Percentiles rank a stretch among this genome's conserved stretches.
phyloP scores from a whole-genome alignment of 2,797 vertebrate genomes.

The Microcaecilia unicolor region DNA sequence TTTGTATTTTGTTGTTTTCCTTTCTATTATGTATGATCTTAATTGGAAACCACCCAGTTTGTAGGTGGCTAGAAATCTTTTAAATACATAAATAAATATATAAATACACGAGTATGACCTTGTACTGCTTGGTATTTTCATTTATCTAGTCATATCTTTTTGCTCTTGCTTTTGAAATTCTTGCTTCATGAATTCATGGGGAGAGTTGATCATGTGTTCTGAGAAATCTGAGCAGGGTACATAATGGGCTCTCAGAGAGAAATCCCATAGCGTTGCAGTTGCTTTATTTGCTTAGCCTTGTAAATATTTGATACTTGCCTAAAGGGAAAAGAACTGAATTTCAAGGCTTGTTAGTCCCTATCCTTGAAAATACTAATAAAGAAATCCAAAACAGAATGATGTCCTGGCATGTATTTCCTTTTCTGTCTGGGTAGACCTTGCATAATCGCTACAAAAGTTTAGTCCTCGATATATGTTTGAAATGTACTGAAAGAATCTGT shows the following conservation, averaged over 20 bases:
- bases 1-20: no score
- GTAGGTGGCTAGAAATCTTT: no score
- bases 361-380: constrained; percentile 8
- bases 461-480: constrained; percentile 14
- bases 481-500: constrained; percentile 17
- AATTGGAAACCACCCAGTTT: no score
- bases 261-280: constrained; percentile 6
- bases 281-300: constrained; percentile 13
- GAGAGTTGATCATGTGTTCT: constrained; percentile 9
- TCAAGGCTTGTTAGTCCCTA: background rate
- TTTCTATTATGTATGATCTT: no score
- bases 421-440: constrained; percentile 2
- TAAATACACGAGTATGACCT: constrained; percentile 7
- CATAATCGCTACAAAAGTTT: constrained; percentile 15
- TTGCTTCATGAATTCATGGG: background rate
- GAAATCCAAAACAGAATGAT: constrained; percentile 6
- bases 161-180: constrained; percentile 14
- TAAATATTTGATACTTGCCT: constrained; percentile 25
- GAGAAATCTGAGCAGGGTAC: constrained; percentile 13
- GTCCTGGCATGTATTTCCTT: constrained; percentile 9
- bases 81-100: no score
- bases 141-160: constrained; percentile 12
- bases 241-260: background rate
- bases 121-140: constrained; percentile 16
- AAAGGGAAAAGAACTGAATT: background rate